These are phyloP conservation scores for Enoplolaimus lenunculus DNA, from an alignment of 2,888 invertebrate genomes.

Conservation along the genomic window DNA sequence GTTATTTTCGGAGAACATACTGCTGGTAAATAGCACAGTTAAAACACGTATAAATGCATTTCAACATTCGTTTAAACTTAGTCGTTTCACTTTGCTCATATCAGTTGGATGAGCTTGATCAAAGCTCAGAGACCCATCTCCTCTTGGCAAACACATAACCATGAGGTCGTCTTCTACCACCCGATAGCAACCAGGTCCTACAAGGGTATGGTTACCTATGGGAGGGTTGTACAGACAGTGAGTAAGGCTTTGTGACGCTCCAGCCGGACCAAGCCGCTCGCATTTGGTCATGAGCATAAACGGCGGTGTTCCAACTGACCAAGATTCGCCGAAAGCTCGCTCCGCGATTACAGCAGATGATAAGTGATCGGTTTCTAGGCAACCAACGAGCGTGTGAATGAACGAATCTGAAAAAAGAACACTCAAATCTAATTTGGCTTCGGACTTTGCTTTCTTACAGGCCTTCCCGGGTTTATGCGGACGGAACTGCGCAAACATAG, in stretches of 20 bases:
- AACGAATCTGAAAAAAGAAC: no score
- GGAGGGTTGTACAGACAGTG: neutral
- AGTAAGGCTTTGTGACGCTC: neutral
- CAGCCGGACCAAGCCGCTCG: constrained; percentile 1
- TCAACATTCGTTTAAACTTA: neutral
- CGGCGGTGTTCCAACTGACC: neutral
- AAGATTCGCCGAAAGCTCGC: neutral
- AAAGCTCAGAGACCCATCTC: constrained; percentile 10
- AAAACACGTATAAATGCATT: no score
- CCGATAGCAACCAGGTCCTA: constrained; percentile 2
- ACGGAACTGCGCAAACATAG: no score
- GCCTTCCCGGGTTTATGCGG: no score
- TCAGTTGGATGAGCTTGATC: neutral
- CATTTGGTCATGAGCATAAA: constrained; percentile 10
- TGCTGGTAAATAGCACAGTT: no score
- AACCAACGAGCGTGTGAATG: constrained; percentile 2
- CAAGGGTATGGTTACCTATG: neutral
- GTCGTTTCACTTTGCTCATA: neutral
- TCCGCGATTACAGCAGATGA: neutral
- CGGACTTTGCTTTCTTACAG: no score
- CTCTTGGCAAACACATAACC: constrained; percentile 8
- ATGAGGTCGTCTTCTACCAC: neutral
- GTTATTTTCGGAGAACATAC: no score
- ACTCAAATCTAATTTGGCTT: no score
- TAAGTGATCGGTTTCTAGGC: neutral